Conservation (phyloP, 2,888 invertebrate species). For the Morpho achilles region DNA sequence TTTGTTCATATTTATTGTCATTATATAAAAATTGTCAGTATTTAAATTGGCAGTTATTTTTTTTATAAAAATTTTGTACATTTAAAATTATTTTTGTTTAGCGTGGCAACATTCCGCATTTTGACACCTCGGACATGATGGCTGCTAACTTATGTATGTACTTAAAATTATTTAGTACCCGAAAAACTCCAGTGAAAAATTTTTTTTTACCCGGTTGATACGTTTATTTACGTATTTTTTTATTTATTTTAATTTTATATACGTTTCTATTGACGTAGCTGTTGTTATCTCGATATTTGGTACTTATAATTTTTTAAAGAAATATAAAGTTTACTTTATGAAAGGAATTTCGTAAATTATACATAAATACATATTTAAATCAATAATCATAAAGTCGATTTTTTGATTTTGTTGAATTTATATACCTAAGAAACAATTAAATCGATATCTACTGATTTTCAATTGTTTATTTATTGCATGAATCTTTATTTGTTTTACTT, state of each 20-base stretch:
- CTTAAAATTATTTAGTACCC: slow-evolving; percentile 27
- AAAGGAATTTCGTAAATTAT: background rate
- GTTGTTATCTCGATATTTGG: slow-evolving; percentile 24
- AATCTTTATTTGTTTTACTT: slow-evolving; percentile 1
- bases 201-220: slow-evolving; percentile 30
- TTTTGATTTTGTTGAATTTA: no score
- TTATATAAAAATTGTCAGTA: no score
- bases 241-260: slow-evolving; percentile 28
- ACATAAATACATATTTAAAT: background rate
- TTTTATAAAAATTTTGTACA: background rate
- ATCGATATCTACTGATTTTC: no score
- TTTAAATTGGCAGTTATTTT: no score
- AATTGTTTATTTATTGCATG: slow-evolving; percentile 9
- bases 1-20: no score
- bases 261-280: slow-evolving; percentile 29
- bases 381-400: background rate
- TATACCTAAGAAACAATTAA: no score
- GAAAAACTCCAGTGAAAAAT: slow-evolving; percentile 36
- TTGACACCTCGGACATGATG: slow-evolving; percentile 17
- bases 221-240: slow-evolving; percentile 29
- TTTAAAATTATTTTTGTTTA: slow-evolving; percentile 1
- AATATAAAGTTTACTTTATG: slow-evolving; percentile 9
- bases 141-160: slow-evolving; percentile 37
- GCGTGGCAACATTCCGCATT: slow-evolving; percentile 15
- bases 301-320: slow-evolving; percentile 8